Evolutionary conservation across 2,113 vertebrate species (phyloP), one percentile per base, ranked within the genome.

Genomic region (Dolichotis patagonum): DNA sequence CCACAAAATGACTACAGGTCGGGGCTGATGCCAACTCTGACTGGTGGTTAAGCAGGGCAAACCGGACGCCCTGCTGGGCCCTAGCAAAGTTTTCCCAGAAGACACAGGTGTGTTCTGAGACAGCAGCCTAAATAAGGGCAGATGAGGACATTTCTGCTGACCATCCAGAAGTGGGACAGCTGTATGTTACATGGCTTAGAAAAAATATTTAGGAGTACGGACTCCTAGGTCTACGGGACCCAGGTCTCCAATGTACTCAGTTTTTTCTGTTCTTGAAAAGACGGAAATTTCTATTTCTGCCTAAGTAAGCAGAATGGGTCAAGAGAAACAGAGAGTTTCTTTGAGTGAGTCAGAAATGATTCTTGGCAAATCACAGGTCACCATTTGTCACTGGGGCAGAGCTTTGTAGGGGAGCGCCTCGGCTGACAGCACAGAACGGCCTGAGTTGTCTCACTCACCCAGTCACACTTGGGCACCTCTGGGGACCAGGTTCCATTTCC

Each of bases 401-500:
- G 71, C 16, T 77, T 41, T 38, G 32, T 41, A 43, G 52, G 49
- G 2, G 30, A 28, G 41, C 13, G 22, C 32, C 17, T 7, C 2
- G 8, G 12, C 49, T 49, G 52, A 52, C 46, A 91, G 16, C 52
- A 35, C 30, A 56, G 38, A 85, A 17, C 0, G 32, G 56, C 54
- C 52, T 26, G 17, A 22, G 69, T 20, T 78, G 4, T 41, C 22
- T 16, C 13, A 95, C 96, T 97, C 89, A 97, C 97, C 97, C 95
- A 97, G n/a, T 97, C 97, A 81, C 97, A 97, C 85, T 20, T 92
- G 91, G 96, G 94, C 49, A 90, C 60, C 41, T 41, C 92, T 3
- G 14, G 98, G 85, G 92, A 91, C 98, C 98, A 98, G 32, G 22
- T 89, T 81, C 85, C 60, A 9, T 87, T 43, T 24, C 78, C 73